Percentiles rank a stretch among this genome's conserved stretches.
These are phyloP conservation scores for Lophotis ruficrista DNA, from an alignment of 2,113 vertebrate species.

Conservation along the genomic window DNA sequence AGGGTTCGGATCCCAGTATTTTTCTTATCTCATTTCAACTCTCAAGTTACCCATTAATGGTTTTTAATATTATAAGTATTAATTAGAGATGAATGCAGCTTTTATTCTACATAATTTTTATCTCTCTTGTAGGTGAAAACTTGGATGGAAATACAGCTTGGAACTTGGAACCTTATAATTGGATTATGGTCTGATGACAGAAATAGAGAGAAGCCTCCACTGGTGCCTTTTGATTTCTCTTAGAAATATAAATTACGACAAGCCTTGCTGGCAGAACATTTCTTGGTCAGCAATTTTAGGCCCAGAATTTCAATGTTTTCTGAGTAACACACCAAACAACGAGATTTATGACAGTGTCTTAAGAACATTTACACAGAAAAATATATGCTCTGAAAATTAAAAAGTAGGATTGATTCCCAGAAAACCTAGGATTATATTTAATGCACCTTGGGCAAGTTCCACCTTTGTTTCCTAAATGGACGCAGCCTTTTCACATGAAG, in stretches of 20 bases:
- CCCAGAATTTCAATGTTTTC: conserved; percentile 34
- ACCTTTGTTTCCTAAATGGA: conserved; percentile 24
- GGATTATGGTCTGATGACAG: conserved; percentile 55
- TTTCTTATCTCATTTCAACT: not conserved
- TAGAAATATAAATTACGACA: conserved; percentile 59
- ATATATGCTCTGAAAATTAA: conserved; percentile 31
- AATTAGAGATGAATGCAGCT: conserved; percentile 16
- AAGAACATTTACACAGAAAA: conserved; percentile 33
- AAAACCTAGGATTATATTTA: conserved; percentile 29
- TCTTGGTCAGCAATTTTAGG: conserved; percentile 64
- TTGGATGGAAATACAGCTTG: conserved; percentile 26
- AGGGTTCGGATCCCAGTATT: not conserved
- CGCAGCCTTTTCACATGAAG: not conserved
- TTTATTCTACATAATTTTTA: conserved; percentile 44
- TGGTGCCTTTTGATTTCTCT: conserved; percentile 25
- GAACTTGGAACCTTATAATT: conserved; percentile 31
- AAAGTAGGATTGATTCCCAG: conserved; percentile 16
- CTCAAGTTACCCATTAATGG: not conserved
- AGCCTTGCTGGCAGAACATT: conserved; percentile 62
- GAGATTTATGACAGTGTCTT: conserved; percentile 20
- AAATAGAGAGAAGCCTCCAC: conserved; percentile 51
- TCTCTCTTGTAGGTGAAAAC: conserved; percentile 63
- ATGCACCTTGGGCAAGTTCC: conserved; percentile 32
- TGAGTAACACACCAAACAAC: not conserved
- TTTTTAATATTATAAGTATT: not conserved